These are phyloP conservation scores for Drosophila anomelani DNA, from an alignment of 2,888 invertebrate genomes.

Conservation along the genomic window DNA sequence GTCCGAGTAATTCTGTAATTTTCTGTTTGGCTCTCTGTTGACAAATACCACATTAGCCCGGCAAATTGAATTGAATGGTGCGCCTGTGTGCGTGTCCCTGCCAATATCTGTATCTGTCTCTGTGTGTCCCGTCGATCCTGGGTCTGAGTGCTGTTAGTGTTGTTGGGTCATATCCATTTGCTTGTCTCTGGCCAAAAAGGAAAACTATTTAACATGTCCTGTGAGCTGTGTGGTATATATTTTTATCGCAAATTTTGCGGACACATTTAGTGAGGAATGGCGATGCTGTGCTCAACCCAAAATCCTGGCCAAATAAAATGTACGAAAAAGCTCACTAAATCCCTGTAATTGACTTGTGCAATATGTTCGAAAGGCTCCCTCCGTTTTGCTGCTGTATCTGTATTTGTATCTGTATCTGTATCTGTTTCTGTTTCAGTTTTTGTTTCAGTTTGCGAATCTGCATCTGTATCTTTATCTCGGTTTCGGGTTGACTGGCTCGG, in stretches of 20 bases:
- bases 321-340: constrained; percentile 66
- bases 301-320: constrained; percentile 53
- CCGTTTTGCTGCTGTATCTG: constrained; percentile 1
- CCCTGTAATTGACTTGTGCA: constrained; percentile 75
- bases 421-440: constrained; percentile 16
- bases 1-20: constrained; percentile 81
- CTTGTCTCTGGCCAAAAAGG: constrained; percentile 30
- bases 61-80: constrained; percentile 78
- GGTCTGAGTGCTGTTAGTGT: constrained; percentile 57
- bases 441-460: constrained; percentile 22
- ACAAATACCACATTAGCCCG: constrained; percentile 80
- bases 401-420: constrained; percentile 2
- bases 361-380: constrained; percentile 50
- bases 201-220: constrained; percentile 69
- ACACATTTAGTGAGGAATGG: constrained; percentile 58
- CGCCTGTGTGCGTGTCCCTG: constrained; percentile 27
- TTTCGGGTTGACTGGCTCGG: constrained; percentile 39
- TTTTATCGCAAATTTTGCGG: constrained; percentile 75
- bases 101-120: constrained; percentile 19
- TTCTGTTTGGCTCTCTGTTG: constrained; percentile 66
- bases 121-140: constrained; percentile 40
- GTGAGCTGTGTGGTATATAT: constrained; percentile 52
- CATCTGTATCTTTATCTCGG: constrained; percentile 30
- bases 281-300: constrained; percentile 55
- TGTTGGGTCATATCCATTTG: constrained; percentile 39